These are phyloP conservation scores for Jaculus jaculus DNA, from an alignment of 2,113 vertebrate genomes.

Conservation along the genomic window DNA sequence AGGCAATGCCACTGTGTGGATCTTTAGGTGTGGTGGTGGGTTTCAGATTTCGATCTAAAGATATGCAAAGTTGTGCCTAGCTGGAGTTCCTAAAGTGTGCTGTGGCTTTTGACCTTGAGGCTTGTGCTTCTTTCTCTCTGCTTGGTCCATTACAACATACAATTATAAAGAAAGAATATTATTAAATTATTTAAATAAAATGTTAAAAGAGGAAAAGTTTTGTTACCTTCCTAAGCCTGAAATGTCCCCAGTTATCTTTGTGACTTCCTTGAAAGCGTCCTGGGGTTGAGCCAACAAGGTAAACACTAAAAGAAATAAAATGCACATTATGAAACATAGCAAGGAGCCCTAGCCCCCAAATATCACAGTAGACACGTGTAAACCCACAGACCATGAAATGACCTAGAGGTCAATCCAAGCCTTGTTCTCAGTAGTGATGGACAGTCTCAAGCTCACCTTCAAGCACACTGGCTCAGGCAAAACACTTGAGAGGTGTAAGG, in stretches of 20 bases:
- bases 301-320: slow-evolving; percentile 83
- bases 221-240: slow-evolving; percentile 94
- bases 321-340: not conserved
- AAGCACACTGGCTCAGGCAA: too few species aligned
- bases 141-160: not conserved
- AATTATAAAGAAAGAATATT: not conserved
- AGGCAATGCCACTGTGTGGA: too few species aligned
- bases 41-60: too few species aligned
- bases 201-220: slow-evolving; percentile 45
- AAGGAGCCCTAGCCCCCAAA: not conserved
- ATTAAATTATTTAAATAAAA: not conserved
- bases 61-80: too few species aligned
- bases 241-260: slow-evolving; percentile 97
- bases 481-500: fast-evolving
- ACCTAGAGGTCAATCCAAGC: not conserved
- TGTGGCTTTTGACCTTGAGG: too few species aligned
- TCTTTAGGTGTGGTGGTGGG: too few species aligned
- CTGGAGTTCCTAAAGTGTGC: too few species aligned
- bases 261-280: slow-evolving; percentile 92
- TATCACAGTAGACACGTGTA: not conserved
- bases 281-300: slow-evolving; percentile 94
- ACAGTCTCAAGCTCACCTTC: not conserved
- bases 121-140: too few species aligned
- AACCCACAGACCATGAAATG: not conserved
- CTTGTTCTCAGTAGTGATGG: not conserved